Evolutionary conservation across 1,140 invertebrate genomes (phyloP).

Genomic region (Tetramorium alpestre): DNA sequence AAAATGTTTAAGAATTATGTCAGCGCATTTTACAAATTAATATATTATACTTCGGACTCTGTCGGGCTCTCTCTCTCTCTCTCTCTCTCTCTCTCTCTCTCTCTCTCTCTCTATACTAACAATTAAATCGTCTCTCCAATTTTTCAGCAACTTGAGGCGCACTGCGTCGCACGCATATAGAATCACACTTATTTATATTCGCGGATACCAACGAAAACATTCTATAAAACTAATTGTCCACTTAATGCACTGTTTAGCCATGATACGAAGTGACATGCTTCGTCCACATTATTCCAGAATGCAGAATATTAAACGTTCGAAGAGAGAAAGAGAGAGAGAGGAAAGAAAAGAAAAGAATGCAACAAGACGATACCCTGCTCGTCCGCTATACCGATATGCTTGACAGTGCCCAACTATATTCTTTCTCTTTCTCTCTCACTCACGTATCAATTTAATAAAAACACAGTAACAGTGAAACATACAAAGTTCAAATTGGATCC

Average conservation of each 20-base stretch:
- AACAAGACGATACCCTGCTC: conserved; percentile 1
- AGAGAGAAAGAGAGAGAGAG: neutral
- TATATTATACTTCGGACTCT: neutral
- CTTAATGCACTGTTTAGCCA: neutral
- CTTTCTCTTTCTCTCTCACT: neutral
- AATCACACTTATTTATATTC: conserved; percentile 12
- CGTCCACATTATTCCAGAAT: neutral
- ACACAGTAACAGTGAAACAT: conserved; percentile 28
- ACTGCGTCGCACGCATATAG: neutral
- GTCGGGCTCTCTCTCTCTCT: neutral
- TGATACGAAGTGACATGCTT: neutral
- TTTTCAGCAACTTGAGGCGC: neutral
- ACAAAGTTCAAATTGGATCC: conserved; percentile 52
- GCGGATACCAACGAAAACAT: neutral
- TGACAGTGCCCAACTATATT: conserved; percentile 33
- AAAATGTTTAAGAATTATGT: neutral
- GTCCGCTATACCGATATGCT: neutral
- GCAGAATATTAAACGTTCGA: neutral
- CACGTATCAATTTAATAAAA: conserved; percentile 58
- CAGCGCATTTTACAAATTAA: conserved; percentile 35
- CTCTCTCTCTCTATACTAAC: neutral
- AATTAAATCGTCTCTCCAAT: neutral
- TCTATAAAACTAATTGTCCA: neutral
- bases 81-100: neutral
- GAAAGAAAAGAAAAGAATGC: neutral